Evolutionary conservation across 1,140 invertebrate genomes (phyloP).

Genomic region (Rhyzopertha dominica): DNA sequence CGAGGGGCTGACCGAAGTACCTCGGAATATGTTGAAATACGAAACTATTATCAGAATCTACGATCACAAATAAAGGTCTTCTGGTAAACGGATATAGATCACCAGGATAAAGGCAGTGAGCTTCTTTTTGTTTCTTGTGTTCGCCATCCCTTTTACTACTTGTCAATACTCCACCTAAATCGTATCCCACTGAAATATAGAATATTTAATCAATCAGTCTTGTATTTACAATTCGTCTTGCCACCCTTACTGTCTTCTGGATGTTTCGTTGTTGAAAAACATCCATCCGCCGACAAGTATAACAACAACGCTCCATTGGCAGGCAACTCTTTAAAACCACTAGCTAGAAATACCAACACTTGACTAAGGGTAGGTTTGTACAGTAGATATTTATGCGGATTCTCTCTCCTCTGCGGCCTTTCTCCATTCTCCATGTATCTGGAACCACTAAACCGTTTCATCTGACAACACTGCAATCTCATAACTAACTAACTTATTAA

Average conservation of each 20-base stretch:
- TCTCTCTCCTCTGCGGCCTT: slow-evolving; percentile 68
- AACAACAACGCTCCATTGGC: slow-evolving; percentile 84
- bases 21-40: slow-evolving; percentile 89
- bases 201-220: not conserved
- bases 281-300: slow-evolving; percentile 92
- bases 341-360: slow-evolving; percentile 88
- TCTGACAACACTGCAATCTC: not conserved
- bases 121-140: slow-evolving; percentile 63
- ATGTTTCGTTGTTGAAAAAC: slow-evolving; percentile 82
- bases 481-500: too few species aligned
- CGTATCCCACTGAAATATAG: slow-evolving; percentile 74
- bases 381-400: slow-evolving; percentile 95
- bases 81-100: slow-evolving; percentile 89
- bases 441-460: slow-evolving; percentile 16
- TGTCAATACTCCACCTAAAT: slow-evolving; percentile 85
- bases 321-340: slow-evolving; percentile 90
- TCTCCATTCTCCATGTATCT: slow-evolving; percentile 68
- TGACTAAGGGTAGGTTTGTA: slow-evolving; percentile 94
- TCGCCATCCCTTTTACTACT: slow-evolving; percentile 75
- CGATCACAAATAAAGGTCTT: slow-evolving; percentile 87
- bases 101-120: slow-evolving; percentile 86
- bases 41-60: slow-evolving; percentile 94
- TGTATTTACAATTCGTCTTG: not conserved
- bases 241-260: slow-evolving; percentile 86
- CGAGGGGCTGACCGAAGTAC: slow-evolving; percentile 91